Base-by-base conservation (phyloP, 2,113 vertebrate species). In the Eurystomus gularis region DNA sequence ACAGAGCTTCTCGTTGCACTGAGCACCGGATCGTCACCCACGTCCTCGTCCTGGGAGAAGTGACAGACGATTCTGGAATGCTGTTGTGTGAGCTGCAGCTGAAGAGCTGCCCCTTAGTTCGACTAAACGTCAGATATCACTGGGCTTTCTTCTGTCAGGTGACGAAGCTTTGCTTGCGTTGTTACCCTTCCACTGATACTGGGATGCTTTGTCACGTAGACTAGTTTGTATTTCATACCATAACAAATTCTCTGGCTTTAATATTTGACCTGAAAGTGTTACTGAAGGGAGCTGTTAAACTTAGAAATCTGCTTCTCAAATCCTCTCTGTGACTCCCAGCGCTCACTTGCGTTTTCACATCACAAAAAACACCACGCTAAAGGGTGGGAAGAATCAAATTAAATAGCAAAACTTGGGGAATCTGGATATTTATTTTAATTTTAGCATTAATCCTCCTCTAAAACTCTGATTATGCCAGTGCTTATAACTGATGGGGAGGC, bases 341-440 rank as follows among this genome's bases (percentile, higher is more conserved):
- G 11, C n/a, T 66, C 81, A 24, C 28, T 55, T 0, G 0, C 2
- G 0, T 68, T 88, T 78, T 70, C 58, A 21, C 10, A 6, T 21
- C 1, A 0, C 29, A 26, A 51, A 90, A 62, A 25, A 10, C 0
- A 0, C 24, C 0, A 11, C 62, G 46, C 46, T 42, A 5, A 77
- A 78, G 51, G 11, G 11, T 15, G 28, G 4, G 37, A 66, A 54
- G 64, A 17, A 54, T 65, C n/a, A 44, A 55, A 77, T 61, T 40
- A 58, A 40, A 81, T 46, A 31, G 26, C 16, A 81, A 77, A 94
- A 40, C 49, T 11, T 19, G 28, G 46, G 49, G 40, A 70, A 70
- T 54, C 7, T 33, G 51, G 20, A 1, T 62, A n/a, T 80, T 83
- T 72, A 26, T 52, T 49, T 46, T 44, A 62, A 20, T 52, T 88